Conservation (phyloP, 2,797 vertebrate genomes). For the Morus bassanus region DNA sequence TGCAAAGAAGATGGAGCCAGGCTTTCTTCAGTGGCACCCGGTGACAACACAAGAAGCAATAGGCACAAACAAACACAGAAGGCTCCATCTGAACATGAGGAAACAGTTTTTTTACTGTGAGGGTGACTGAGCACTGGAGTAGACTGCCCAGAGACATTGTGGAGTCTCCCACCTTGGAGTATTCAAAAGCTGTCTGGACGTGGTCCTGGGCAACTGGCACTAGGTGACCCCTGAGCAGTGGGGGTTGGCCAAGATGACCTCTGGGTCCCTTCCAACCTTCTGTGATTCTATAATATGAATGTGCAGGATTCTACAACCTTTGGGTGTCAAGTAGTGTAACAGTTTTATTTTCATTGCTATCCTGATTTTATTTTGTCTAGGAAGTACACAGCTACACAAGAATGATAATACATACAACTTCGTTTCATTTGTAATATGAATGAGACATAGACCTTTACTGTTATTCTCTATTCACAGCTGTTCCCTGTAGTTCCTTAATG, state of each 20-base stretch:
- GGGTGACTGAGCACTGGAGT: background rate
- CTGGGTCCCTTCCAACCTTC: background rate
- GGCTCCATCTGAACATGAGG: background rate
- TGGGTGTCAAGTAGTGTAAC: background rate
- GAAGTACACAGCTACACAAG: background rate
- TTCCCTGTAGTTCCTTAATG: background rate
- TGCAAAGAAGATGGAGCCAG: background rate
- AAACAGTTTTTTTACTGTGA: background rate
- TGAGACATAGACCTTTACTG: background rate
- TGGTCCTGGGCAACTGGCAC: background rate
- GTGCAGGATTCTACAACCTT: background rate
- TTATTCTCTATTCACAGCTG: background rate
- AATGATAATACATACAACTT: background rate
- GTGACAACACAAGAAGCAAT: background rate
- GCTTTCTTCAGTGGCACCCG: background rate
- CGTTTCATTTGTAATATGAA: background rate
- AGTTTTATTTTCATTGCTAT: background rate
- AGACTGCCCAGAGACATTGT: background rate
- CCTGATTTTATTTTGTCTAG: background rate
- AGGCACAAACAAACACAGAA: background rate
- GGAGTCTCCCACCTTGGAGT: background rate
- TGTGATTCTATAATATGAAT: background rate
- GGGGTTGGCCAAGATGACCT: background rate
- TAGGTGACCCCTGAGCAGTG: background rate
- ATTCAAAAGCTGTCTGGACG: background rate